Base-by-base conservation (phyloP, 2,113 vertebrate genomes). In the Piaya cayana region DNA sequence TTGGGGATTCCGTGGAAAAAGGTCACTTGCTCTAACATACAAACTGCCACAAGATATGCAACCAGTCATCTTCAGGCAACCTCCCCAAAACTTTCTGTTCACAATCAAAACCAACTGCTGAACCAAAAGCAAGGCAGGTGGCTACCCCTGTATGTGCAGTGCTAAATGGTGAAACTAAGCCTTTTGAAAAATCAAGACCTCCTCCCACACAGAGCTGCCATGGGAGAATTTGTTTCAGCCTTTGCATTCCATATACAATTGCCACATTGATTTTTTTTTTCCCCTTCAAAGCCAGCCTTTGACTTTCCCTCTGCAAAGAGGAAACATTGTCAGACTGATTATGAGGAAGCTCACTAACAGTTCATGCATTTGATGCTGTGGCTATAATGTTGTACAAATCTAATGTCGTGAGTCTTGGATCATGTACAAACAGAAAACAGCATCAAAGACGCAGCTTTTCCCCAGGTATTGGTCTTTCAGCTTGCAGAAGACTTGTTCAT, bases 291-390 rank as follows among this genome's bases (percentile, higher is more conserved):
- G 90, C 12, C 77, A 91, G 96, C 94, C 96, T 96, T 96, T 96
- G 97, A 95, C 92, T 96, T 97, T 92, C 82, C 82, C 82, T 50
- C 75, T 86, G 92, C 90, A 94, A 93, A 96, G 90, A 95, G 77
- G 81, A 92, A 95, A 96, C 89, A 90, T 63, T 91, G 88, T 97
- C 95, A 97, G 92, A 60, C 95, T 93, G 95, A 96, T 96, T 95
- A 95, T 58, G 86, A 97, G 92, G 91, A 91, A 95, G 88, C 96
- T 90, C 62, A 42, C 83, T 92, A 95, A 92, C 86, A 65, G 82
- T 79, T 87, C 80, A 50, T 4, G 11, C 70, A 91, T 86, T 94
- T 94, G 90, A 96, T 69, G 39, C n/a, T 91, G 71, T 74, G 56
- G 67, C 45, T 92, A 87, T 95, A 96, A 92, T 56, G 88, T 90